Base-by-base conservation (phyloP, 2,797 vertebrate species). In the Cyprinella venusta region DNA sequence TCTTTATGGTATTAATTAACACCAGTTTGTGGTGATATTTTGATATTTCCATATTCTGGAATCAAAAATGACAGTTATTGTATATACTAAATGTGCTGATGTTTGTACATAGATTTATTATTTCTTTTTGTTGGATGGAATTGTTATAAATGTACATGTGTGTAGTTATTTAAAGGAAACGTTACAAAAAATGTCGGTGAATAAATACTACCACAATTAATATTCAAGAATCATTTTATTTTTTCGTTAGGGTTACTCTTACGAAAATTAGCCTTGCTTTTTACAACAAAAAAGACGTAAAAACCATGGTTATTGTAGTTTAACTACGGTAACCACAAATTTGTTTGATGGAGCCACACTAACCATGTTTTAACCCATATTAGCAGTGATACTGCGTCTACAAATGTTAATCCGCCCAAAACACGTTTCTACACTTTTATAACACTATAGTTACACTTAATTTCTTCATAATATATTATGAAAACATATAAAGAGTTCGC, bases 31-130 rank as follows among this genome's bases (percentile, higher is more conserved):
- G 61, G 10, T 7, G 40, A 69, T 48, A 24, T 33, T 5, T 42
- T n/a, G 18, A 26, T 2, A n/a, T 56, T 52, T 83, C 8, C 50
- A 30, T 33, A 42, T 69, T 63, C 65, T 78, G 54, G 48, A 48
- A 40, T 75, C 2, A 56, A 65, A 30, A 6, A 70, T 18, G 26
- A 85, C 40, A 90, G 87, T 90, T 90, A 88, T 77, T 93, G 90
- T 94, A 87, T 75, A 91, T 89, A 86, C 90, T 92, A 89, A 93
- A 92, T 87, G 91, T 93, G 90, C 76, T 91, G 89, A 91, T 90
- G 90, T 64, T 70, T 93, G 91, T 93, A 93, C 90, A 94, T 92
- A 91, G 84, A 50, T 89, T 89, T 91, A 3, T 4, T 40, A 1
- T 40, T 70, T 90, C 91, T 89, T 90, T 15, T 48, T 45, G 88